Conservation (phyloP, 2,888 invertebrate genomes). For the Ichneumon xanthorius region DNA sequence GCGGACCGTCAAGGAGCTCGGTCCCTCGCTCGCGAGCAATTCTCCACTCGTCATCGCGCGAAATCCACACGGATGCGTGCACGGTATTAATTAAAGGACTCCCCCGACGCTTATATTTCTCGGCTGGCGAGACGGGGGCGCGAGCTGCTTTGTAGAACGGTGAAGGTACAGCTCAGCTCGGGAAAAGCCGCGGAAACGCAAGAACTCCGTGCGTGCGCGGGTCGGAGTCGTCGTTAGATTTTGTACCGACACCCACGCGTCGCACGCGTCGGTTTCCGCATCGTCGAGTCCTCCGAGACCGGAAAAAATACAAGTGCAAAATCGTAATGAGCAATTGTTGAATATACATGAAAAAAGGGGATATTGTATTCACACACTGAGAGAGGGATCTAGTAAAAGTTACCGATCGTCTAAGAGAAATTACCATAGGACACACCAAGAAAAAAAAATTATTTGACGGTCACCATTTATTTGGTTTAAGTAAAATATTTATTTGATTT, state of each 20-base stretch:
- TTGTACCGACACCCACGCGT: neutral
- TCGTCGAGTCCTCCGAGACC: neutral
- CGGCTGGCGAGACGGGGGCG: neutral
- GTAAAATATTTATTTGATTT: too few relatives aligned
- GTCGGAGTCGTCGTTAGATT: neutral
- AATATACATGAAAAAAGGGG: neutral
- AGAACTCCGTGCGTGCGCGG: neutral
- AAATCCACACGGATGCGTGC: constrained; percentile 60
- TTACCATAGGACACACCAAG: too few relatives aligned
- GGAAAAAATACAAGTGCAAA: neutral
- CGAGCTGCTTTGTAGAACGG: constrained; percentile 10
- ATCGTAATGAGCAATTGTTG: neutral
- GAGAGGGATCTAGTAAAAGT: too few relatives aligned
- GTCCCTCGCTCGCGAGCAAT: constrained; percentile 35
- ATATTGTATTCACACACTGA: neutral
- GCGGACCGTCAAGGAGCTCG: constrained; percentile 51
- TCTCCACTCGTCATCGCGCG: constrained; percentile 35
- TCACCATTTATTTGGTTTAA: too few relatives aligned
- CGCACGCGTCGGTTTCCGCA: neutral
- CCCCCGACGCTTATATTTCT: constrained; percentile 35
- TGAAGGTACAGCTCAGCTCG: neutral
- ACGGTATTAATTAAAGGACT: constrained; percentile 64
- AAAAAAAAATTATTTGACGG: too few relatives aligned
- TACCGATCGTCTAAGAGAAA: too few relatives aligned
- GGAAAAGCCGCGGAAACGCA: neutral